Base-by-base conservation (phyloP, 2,888 invertebrate species). In the Agriopis leucophaearia region DNA sequence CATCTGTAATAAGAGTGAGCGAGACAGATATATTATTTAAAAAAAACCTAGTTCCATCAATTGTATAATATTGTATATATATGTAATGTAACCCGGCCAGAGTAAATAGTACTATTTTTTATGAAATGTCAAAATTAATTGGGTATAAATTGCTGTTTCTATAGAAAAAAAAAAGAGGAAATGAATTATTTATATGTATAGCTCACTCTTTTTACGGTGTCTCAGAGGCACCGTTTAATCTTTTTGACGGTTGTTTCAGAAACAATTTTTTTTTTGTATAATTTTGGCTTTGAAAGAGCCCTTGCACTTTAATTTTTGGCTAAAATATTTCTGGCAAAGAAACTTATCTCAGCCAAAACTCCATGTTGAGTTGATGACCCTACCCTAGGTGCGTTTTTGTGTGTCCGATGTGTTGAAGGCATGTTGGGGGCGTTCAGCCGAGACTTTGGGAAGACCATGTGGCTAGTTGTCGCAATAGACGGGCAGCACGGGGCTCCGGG, bases 401-500 rank as follows among this genome's bases (percentile, higher is more conserved):
- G 27, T 2, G 27, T 27, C 27, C 5, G 27, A 27, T 27, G 27
- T 27, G 3, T 1, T 27, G 18, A 2, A 2, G 18, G 3, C 13
- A 13, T 44, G 55, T 55, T 12, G 16, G 13, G 2, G 4, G 10
- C 51, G n/a, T 51, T 38, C 52, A 52, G 55, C 16, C 36, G 55
- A 13, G 55, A 55, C 55, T 40, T 40, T 42, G 55, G 13, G 18
- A 55, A 27, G 55, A 27, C 42, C 8, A 9, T 44, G 55, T 13
- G 27, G 62, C 65, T 63, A 92, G 80, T 92, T 89, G 80, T 89
- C 88, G 82, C 92, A 94, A 83, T 92, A 92, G 12, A 95, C 95
- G 54, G 95, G 95, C 77, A 95, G 90, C 16, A 95, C 94, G 66
- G 95, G 95, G 81, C 95, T 95, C 74, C 95, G 94, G 68, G 95